These are phyloP conservation scores for Dicerorhinus sumatrensis DNA, from an alignment of 2,113 vertebrate genomes.

Conservation along the genomic window DNA sequence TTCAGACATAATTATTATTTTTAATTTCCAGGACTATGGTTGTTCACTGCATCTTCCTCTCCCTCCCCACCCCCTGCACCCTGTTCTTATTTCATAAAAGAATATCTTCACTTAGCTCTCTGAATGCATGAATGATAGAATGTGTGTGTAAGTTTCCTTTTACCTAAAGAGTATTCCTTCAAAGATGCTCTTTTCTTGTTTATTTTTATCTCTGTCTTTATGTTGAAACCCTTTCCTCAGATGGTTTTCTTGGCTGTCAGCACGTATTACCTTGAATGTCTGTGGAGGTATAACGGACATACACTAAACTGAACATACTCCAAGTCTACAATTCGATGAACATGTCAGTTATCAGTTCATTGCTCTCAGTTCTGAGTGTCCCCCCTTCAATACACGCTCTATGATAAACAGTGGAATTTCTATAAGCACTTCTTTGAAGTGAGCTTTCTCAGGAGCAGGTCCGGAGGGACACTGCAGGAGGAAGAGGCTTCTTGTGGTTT, in stretches of 20 bases:
- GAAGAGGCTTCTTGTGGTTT: neutral
- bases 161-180: neutral
- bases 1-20: neutral
- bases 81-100: neutral
- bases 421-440: neutral
- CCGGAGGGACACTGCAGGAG: neutral
- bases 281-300: neutral
- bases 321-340: neutral
- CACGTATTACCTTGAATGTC: neutral
- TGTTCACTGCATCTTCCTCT: neutral
- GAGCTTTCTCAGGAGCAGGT: neutral
- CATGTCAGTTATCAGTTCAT: neutral
- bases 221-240: neutral
- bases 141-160: neutral
- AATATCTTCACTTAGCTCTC: neutral
- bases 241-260: neutral
- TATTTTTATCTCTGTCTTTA: neutral
- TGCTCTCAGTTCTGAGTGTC: neutral
- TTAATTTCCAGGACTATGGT: neutral
- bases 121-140: neutral
- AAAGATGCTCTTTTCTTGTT: neutral
- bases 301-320: neutral
- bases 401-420: constrained; percentile 3
- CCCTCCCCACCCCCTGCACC: neutral
- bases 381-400: neutral